phyloP scores from a whole-genome alignment of 2,888 invertebrate genomes.

The Meloe dianella region DNA sequence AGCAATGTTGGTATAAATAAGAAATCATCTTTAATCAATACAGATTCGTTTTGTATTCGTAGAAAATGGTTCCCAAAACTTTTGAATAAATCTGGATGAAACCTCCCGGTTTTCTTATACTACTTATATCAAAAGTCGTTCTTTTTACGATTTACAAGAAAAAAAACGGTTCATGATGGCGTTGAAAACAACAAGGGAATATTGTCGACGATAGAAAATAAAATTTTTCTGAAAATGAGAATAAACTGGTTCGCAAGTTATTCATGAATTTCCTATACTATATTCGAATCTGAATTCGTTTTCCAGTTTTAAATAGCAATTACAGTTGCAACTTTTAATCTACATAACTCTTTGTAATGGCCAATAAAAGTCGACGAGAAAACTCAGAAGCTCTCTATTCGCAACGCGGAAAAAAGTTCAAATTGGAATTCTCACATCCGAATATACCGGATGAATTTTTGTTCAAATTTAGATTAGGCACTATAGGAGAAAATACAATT shows the following conservation, averaged over 20 bases:
- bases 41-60: slow-evolving; percentile 9
- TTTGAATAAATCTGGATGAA: background rate
- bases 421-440: slow-evolving; percentile 35
- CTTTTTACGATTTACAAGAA: background rate
- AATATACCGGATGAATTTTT: slow-evolving; percentile 30
- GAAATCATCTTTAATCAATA: slow-evolving; percentile 9
- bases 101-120: background rate
- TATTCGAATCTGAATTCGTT: slow-evolving; percentile 46
- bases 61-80: background rate
- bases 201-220: slow-evolving; percentile 2
- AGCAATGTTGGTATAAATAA: slow-evolving; percentile 34
- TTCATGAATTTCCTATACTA: slow-evolving; percentile 49
- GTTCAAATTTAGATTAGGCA: slow-evolving; percentile 9
- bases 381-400: slow-evolving; percentile 54
- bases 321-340: slow-evolving; percentile 57
- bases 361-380: slow-evolving; percentile 54
- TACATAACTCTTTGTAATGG: slow-evolving; percentile 53
- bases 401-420: slow-evolving; percentile 46
- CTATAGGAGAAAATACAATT: background rate
- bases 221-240: slow-evolving; percentile 13
- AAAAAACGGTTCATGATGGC: background rate
- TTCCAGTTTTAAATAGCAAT: slow-evolving; percentile 54
- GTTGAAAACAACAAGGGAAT: slow-evolving; percentile 1
- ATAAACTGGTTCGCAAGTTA: slow-evolving; percentile 40
- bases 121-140: background rate